phyloP scores from a whole-genome alignment of 2,888 invertebrate genomes.

The Mesochorus sp. region DNA sequence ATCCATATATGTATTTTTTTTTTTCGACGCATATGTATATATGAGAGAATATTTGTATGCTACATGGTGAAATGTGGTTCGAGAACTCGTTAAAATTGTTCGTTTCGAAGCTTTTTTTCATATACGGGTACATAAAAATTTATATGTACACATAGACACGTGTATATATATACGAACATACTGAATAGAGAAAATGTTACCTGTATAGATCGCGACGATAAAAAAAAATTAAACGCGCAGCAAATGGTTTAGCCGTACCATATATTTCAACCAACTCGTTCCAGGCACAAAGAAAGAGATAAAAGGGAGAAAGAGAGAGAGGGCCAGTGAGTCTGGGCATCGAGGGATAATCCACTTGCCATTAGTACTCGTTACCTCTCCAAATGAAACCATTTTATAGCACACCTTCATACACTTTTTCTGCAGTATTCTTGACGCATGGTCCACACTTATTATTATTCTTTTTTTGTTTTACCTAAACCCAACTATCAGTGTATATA shows the following conservation, averaged over 20 bases:
- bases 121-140: background rate
- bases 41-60: background rate
- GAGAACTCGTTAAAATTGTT: slow-evolving; percentile 42
- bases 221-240: slow-evolving; percentile 49
- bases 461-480: background rate
- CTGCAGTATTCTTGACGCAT: background rate
- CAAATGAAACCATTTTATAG: slow-evolving; percentile 53
- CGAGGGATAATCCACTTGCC: slow-evolving; percentile 56
- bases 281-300: slow-evolving; percentile 14
- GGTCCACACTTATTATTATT: background rate
- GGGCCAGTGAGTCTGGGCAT: slow-evolving; percentile 15
- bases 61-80: background rate
- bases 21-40: background rate
- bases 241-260: slow-evolving; percentile 47
- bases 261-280: slow-evolving; percentile 49
- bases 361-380: slow-evolving; percentile 55
- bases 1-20: background rate
- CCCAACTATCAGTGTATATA: no score
- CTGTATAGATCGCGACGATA: slow-evolving; percentile 39
- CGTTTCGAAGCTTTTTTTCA: slow-evolving; percentile 40
- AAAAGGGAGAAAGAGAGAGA: background rate
- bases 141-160: background rate
- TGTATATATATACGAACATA: background rate
- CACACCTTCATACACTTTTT: background rate
- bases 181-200: background rate